Base-by-base conservation (phyloP, 2,113 vertebrate species). In the Brachypteracias leptosomus region DNA sequence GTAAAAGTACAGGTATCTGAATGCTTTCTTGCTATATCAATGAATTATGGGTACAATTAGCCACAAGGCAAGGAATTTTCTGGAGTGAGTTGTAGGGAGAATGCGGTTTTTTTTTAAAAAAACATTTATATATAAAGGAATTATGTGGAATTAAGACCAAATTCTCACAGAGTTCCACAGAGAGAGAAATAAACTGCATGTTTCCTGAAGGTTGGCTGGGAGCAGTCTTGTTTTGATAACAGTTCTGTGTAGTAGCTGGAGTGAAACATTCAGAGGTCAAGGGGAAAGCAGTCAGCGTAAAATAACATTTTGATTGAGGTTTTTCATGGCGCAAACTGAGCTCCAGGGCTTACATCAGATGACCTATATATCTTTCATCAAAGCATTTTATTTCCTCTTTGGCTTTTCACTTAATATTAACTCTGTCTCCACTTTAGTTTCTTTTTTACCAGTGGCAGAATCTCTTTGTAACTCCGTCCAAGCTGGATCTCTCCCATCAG, bases 371-470 rank as follows among this genome's bases (percentile, higher is more conserved):
- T 96, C 86, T 96, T 95, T 95, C 65, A 93, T 93, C 90, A 85
- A 78, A 94, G 61, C 44, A 51, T 92, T 95, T 89, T 89, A 86
- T 92, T 93, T 93, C 85, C 88, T 92, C 73, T 89, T 94, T 90
- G 70, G 52, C 72, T 93, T 93, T 88, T 61, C 49, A 20, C 92
- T 95, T 88, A 95, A 80, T 94, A 96, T 95, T 92, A 96, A 95
- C 93, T 90, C 55, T 86, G 40, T 83, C 55, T 92, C 21, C 59
- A 11, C 73, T 77, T 44, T 44, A 35, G 61, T 66, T 80, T 90
- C 20, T 87, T 76, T 79, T 77, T 74, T 62, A 46, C 19, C 36
- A 36, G 15, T 40, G 44, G 26, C 42, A 79, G 51, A 85, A 52
- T 74, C 19, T 67, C 51, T 93, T 90, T 86, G 57, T 86, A 33